Evolutionary conservation across 2,888 invertebrate genomes (phyloP).

Genomic region (Dryobotodes eremita): DNA sequence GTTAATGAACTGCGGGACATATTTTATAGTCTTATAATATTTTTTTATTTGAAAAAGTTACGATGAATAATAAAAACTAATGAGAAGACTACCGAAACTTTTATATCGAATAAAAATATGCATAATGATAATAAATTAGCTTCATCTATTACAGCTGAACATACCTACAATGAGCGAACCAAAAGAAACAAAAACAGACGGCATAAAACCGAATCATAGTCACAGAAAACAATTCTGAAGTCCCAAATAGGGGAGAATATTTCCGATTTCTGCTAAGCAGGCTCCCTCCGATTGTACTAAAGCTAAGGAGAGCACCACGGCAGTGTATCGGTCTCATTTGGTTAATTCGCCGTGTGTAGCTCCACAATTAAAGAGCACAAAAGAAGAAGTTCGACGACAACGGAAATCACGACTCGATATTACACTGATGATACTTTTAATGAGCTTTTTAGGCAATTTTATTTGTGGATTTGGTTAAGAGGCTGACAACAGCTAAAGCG

Average conservation of each 20-base stretch:
- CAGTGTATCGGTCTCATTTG: constrained; percentile 85
- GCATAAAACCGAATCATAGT: constrained; percentile 24
- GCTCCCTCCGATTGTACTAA: constrained; percentile 64
- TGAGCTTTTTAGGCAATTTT: constrained; percentile 78
- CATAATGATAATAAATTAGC: constrained; percentile 35
- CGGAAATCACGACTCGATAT: constrained; percentile 87
- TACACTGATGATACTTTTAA: constrained; percentile 85
- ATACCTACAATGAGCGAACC: not conserved
- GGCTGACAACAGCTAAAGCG: no score
- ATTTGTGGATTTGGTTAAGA: constrained; percentile 5
- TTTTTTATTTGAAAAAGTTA: constrained; percentile 27
- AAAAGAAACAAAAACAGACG: constrained; percentile 7
- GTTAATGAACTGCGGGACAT: constrained; percentile 46
- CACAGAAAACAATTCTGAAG: constrained; percentile 26
- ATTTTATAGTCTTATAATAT: constrained; percentile 46
- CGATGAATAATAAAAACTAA: constrained; percentile 43
- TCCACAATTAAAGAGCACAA: constrained; percentile 88
- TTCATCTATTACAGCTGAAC: not conserved
- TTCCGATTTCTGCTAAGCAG: constrained; percentile 39
- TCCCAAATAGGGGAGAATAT: constrained; percentile 51
- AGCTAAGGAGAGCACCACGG: constrained; percentile 37
- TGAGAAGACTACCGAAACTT: constrained; percentile 18
- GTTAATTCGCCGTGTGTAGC: constrained; percentile 85
- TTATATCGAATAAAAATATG: constrained; percentile 28
- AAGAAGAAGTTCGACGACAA: constrained; percentile 79